Conservation (phyloP, 2,797 vertebrate species). For the Coendou prehensilis region DNA sequence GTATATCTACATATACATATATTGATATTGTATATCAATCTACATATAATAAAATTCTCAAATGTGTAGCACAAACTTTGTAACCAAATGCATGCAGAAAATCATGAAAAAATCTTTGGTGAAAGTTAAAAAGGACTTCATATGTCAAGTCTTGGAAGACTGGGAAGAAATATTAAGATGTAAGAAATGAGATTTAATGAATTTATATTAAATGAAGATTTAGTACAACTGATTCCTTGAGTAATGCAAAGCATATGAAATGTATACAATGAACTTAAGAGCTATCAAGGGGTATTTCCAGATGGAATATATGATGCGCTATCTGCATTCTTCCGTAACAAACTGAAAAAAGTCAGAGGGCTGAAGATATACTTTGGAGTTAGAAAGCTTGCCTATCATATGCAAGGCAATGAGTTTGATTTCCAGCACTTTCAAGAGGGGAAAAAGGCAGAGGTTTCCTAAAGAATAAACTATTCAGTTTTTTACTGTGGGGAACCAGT, state of each 20-base stretch:
- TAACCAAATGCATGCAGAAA: not conserved
- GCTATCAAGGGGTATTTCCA: not conserved
- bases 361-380: not conserved
- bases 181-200: not conserved
- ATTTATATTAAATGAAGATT: not conserved
- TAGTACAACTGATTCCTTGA: not conserved
- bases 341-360: not conserved
- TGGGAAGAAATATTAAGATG: not conserved
- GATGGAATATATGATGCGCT: not conserved
- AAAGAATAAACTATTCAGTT: not conserved
- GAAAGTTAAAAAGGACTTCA: not conserved
- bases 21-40: no score
- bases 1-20: no score
- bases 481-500: not conserved
- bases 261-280: not conserved
- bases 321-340: not conserved
- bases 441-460: not conserved
- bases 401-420: not conserved
- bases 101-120: not conserved
- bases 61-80: not conserved
- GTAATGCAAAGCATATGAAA: not conserved
- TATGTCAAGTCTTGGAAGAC: not conserved
- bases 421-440: not conserved
- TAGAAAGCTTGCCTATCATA: not conserved
- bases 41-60: not conserved